Evolutionary conservation across 1,140 invertebrate genomes (phyloP), one percentile per base, ranked within the genome.

Genomic region (Drosophila nigromelanica): DNA sequence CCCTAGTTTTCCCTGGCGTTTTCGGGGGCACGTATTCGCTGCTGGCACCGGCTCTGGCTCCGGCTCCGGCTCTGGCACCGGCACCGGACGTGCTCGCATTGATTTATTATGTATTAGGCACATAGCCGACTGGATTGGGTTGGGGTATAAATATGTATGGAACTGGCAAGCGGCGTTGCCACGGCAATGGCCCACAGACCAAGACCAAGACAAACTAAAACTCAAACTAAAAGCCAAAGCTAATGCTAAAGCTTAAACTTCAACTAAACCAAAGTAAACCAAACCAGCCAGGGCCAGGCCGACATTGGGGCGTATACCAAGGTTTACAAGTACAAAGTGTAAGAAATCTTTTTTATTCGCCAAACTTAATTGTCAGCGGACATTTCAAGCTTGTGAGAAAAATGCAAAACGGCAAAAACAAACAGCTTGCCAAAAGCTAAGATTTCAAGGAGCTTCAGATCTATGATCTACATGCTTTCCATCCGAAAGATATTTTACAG

Each of bases 141-240:
- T 54, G 51, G 11, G 51, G 5, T 48, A 73, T 74, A 61, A 63
- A 71, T 76, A 72, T 80, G 71, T 78, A 81, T 77, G 70, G 60
- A 45, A 6, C 27, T 27, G 27, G 27, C 27, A 27, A 27, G 58
- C 39, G 59, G 39, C 64, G 82, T 87, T 87, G 83, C 83, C 82
- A 82, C 78, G 82, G 82, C 82, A 87, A 87, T 87, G 83, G 83
- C 82, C 83, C 76, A 63, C 73, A 64, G 71, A 58, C 60, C 75
- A 72, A 72, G 62, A 45, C 69, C 64, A 67, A 64, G 50, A 33
- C 51, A 33, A 62, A 71, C 56, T 69, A 15, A 67, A 67, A 67
- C 63, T 56, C 15, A 39, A 56, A 66, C 62, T 15, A 12, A 42
- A 60, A 66, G 37, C 47, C 4, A 35, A 51, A 33, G 14, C 55